Evolutionary conservation across 92 coral and sea anemone genomes (phyloP), one percentile per base, ranked within the genome.

Genomic region (Epizoanthus rinbou): DNA sequence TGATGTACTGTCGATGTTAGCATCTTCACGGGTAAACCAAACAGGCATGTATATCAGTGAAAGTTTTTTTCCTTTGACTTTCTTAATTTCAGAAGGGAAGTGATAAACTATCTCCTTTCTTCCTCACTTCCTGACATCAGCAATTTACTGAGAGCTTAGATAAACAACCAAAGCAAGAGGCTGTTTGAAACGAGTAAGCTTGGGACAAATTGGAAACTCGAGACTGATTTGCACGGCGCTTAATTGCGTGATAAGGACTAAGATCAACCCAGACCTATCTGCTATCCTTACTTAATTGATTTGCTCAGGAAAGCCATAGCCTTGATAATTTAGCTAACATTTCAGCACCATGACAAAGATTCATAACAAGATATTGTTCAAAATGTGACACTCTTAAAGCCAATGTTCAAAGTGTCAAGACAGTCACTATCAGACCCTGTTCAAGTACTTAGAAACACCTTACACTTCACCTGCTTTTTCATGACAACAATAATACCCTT

Each of bases 401-500:
- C 88, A 62, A 50, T 21, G 70, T 78, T 62, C 60, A 62, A 18
- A 86, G 90, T 90, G 83, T 81, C 90, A 87, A 87, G 98, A 93
- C 98, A 93, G 92, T 87, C 90, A 88, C 94, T 89, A 89, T 93
- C 98, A 89, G 91, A 83, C 58, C 85, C 93, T 78, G 90, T 89
- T 93, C 92, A 93, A 93, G 93, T 93, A 88, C 90, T 91, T 92
- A 85, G 87, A 91, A 93, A 90, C 85, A 91, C 91, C 90, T 88
- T 88, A 84, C 91, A 88, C 88, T 89, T 92, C 97, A 92, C 97
- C 97, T 93, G 97, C 78, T 89, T 86, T 92, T 65, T 93, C 97
- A 75, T 86, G 98, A 93, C 98, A 93, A 89, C 92, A 93, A 90
- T 84, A 93, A 78, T 85, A 87, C 88, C 86, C 92, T 86, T 90